Base-by-base conservation (phyloP, 2,797 vertebrate genomes). In the Steatocranus sp. region DNA sequence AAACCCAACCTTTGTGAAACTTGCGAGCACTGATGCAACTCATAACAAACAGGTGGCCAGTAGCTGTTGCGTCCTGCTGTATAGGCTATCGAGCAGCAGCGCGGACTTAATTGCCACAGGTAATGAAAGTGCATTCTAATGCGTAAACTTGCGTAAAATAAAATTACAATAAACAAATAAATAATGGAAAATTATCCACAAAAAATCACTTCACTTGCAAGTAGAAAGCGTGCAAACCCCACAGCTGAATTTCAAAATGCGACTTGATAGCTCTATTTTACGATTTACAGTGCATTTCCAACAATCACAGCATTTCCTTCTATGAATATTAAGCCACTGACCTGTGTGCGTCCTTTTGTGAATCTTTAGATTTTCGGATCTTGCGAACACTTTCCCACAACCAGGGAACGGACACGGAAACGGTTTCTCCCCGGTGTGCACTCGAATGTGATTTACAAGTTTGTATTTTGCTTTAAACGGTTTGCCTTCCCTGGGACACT, bases 291-390 rank as follows among this genome's bases (percentile, higher is more conserved):
- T 5, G 30, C 27, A 70, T 50, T 79, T 61, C 5, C 43, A 61
- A 81, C 66, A 76, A 75, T 82, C 80, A 4, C 63, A 70, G 30
- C 25, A 38, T 89, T 54, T 77, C 8, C 2, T 23, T 41, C 12
- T 7, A 38, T 7, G n/a, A 83, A 84, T 76, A 54, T 54, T 53
- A n/a, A 68, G 84, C 85, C 88, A 98, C 98, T 98, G 94, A 99
- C 98, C 98, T 98, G 98, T 99, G 94, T 99, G 98, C 89, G 98
- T 99, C 97, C 98, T 97, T 97, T 99, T 99, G 96, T 99, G 98
- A 91, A 99, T 99, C 96, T 99, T 99, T 84, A 99, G 97, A 92
- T 99, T 99, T 94, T 99, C 98, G 89, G 98, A 99, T 93, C 98
- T 97, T 82, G 98, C 98, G 89, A 99, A 99, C 85, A 99, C 98